Evolutionary conservation across 2,113 vertebrate genomes (phyloP), one percentile per base, ranked within the genome.

Genomic region (Calonectris borealis): DNA sequence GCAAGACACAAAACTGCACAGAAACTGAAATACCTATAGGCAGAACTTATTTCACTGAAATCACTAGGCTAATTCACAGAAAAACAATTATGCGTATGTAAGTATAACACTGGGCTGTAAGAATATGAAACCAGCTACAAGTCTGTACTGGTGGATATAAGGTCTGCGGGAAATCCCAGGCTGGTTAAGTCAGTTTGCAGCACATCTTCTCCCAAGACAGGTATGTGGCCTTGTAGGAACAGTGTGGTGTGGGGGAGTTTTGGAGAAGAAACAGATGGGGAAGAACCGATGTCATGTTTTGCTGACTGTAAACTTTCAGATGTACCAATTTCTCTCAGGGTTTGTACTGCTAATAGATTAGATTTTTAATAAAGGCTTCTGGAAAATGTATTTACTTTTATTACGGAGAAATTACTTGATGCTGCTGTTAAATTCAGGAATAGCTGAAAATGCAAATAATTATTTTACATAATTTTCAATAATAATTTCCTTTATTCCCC

Each of bases 41-140:
- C 48, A 82, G 86, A 17, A 8, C 52, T 75, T 21, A 14, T 57
- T 73, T 38, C 6, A 5, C 42, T 62, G 46, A 75, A 90, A 88
- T 77, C 60, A 11, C 15, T 15, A 8, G 32, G 26, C n/a, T 62
- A 16, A 58, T n/a, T 86, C 68, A 49, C 15, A 32, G 64, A 12
- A 15, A 62, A 38, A 10, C 19, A 38, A 9, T 38, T 34, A 36
- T 1, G 25, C 4, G 0, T 17, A 4, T 2, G 11, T 31, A 14
- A 42, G 11, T 27, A 5, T 25, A 40, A 57, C 27, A 4, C 16
- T 26, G n/a, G 38, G 11, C n/a, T 0, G 0, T 48, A 34, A 64
- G 69, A 82, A 71, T 7, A 36, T 1, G 7, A 57, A 40, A 71
- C 49, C 27, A 83, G 31, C 36, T 72, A 13, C 73, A 78, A 49